Percentiles rank a stretch among this genome's conserved stretches.
Evolutionary conservation across 2,797 vertebrate genomes (phyloP).

Genomic region (Otolemur crassicaudatus): DNA sequence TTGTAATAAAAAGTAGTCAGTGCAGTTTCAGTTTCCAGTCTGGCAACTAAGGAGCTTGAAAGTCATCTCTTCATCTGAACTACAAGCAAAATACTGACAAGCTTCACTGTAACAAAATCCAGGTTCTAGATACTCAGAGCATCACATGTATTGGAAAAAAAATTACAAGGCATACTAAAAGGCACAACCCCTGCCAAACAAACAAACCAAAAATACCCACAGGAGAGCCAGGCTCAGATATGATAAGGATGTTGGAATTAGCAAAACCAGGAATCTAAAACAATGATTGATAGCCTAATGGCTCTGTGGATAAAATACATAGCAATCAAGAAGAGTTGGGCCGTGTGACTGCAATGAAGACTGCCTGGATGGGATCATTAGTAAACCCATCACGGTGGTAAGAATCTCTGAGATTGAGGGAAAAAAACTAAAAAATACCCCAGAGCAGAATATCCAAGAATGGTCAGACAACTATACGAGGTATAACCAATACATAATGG

Average conservation of each 20-base stretch:
- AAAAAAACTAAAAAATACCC: neutral
- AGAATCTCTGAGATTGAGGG: neutral
- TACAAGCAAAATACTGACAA: neutral
- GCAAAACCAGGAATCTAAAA: neutral
- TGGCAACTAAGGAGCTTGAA: neutral
- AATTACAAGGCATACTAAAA: neutral
- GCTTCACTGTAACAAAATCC: neutral
- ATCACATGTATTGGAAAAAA: neutral
- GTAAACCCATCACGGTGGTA: neutral
- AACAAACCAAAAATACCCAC: neutral
- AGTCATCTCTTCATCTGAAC: neutral
- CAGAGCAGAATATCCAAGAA: neutral
- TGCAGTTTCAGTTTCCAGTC: neutral
- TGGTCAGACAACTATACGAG: neutral
- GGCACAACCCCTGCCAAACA: neutral
- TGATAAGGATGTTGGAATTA: neutral
- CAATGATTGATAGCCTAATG: neutral
- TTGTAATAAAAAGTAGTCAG: neutral
- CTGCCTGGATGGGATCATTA: neutral
- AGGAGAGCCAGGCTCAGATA: neutral
- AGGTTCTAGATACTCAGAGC: neutral
- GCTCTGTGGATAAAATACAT: neutral
- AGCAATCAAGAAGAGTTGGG: neutral
- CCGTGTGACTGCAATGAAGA: neutral
- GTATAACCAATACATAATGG: neutral